Percentiles rank a stretch among this genome's conserved stretches.
Evolutionary conservation across 2,888 invertebrate species (phyloP).

Genomic region (Petrophora chlorosata): DNA sequence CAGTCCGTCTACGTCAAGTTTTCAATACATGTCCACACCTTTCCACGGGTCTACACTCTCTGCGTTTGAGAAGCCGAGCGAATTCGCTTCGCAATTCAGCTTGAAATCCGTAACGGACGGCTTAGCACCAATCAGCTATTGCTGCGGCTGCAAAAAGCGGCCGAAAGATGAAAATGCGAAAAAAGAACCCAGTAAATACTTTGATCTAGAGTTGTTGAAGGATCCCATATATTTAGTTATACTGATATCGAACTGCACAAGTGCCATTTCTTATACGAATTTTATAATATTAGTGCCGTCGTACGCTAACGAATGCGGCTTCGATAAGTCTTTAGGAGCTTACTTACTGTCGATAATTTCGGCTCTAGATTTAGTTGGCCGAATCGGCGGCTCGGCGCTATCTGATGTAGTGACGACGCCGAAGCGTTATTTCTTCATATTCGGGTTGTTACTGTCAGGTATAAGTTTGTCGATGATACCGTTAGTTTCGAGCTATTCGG

Average conservation of each 20-base stretch:
- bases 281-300: constrained; percentile 92
- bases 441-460: constrained; percentile 90
- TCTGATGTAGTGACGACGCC: constrained; percentile 91
- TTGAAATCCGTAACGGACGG: constrained; percentile 86
- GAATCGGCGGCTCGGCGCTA: constrained; percentile 93
- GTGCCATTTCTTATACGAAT: constrained; percentile 94
- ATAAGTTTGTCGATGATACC: constrained; percentile 89
- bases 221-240: constrained; percentile 93
- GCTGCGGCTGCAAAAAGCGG: constrained; percentile 65
- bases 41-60: constrained; percentile 93
- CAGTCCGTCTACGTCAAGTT: constrained; percentile 91
- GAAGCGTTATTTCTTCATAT: constrained; percentile 92
- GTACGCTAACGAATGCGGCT: constrained; percentile 88
- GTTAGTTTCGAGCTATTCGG: constrained; percentile 85
- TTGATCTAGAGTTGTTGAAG: constrained; percentile 88
- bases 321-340: constrained; percentile 88
- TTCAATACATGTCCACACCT: constrained; percentile 93
- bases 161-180: constrained; percentile 61
- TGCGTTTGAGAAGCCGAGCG: constrained; percentile 89
- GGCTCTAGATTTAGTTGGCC: constrained; percentile 90
- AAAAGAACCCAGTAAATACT: constrained; percentile 85
- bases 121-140: constrained; percentile 72
- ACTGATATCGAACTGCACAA: constrained; percentile 92
- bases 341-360: constrained; percentile 92
- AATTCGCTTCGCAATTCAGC: constrained; percentile 91